Percentiles rank a stretch among this genome's conserved stretches.
Conservation (phyloP, 2,113 vertebrate species). For the Gallinago undulata region DNA sequence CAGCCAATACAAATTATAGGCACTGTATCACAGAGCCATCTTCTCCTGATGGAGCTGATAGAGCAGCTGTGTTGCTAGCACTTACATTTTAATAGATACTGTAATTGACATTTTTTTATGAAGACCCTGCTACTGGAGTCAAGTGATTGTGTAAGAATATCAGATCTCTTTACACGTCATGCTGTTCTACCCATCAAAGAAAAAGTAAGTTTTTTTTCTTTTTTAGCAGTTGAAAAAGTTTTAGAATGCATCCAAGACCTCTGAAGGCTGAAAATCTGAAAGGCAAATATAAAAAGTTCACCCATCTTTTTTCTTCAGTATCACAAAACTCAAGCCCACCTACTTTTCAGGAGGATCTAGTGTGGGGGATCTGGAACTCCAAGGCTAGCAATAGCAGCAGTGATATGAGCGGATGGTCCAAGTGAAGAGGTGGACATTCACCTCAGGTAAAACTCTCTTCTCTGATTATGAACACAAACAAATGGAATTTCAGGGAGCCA, state of each 20-base stretch:
- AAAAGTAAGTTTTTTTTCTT: neutral
- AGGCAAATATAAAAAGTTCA: neutral
- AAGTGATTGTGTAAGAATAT: neutral
- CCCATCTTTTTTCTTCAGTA: rapidly evolving
- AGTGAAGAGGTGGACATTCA: rapidly evolving
- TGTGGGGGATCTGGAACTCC: neutral
- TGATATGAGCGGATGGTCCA: neutral
- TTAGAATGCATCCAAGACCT: neutral
- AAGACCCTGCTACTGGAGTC: neutral
- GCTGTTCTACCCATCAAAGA: neutral
- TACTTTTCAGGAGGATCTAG: neutral
- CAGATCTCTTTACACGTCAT: neutral
- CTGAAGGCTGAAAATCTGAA: neutral
- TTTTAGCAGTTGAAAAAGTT: neutral
- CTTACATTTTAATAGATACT: neutral
- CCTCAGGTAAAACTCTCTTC: neutral
- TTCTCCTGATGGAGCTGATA: neutral
- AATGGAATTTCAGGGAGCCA: neutral
- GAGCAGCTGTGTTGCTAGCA: neutral
- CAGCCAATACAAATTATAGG: neutral
- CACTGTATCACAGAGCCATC: neutral
- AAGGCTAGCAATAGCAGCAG: neutral
- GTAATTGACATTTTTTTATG: neutral
- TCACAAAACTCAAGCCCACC: neutral
- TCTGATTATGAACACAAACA: neutral